These are phyloP conservation scores for Drosophila tristis DNA, from an alignment of 1,140 invertebrate genomes.

Conservation along the genomic window DNA sequence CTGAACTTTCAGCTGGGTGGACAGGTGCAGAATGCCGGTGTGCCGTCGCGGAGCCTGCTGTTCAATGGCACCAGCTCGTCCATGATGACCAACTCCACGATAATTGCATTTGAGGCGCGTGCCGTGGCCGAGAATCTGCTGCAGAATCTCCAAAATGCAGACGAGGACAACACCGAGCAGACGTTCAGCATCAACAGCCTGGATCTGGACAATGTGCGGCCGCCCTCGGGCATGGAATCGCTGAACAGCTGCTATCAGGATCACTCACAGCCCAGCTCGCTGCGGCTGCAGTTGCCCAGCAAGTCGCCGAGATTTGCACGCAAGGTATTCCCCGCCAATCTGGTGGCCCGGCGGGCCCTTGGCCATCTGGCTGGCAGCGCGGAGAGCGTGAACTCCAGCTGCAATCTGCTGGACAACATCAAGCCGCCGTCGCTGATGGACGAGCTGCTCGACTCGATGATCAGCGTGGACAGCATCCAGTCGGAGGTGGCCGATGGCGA, in stretches of 20 bases:
- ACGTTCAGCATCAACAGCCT: slow-evolving; percentile 87
- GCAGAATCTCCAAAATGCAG: slow-evolving; percentile 24
- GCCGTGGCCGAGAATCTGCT: slow-evolving; percentile 88
- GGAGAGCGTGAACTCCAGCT: slow-evolving; percentile 86
- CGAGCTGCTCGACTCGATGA: slow-evolving; percentile 91
- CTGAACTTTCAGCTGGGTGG: slow-evolving; percentile 79
- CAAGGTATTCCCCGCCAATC: slow-evolving; percentile 87
- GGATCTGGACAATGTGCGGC: slow-evolving; percentile 91
- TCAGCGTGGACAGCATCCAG: slow-evolving; percentile 92
- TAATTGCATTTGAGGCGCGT: slow-evolving; percentile 90
- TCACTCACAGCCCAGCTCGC: slow-evolving; percentile 67
- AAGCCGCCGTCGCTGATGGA: slow-evolving; percentile 93
- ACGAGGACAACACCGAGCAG: slow-evolving; percentile 83
- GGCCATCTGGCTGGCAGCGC: slow-evolving; percentile 83
- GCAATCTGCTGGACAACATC: slow-evolving; percentile 89
- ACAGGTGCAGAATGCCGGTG: slow-evolving; percentile 66
- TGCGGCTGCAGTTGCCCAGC: slow-evolving; percentile 72
- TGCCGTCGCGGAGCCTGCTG: slow-evolving; percentile 41
- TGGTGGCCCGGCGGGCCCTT: slow-evolving; percentile 89
- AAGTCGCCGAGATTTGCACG: slow-evolving; percentile 85
- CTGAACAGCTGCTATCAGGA: slow-evolving; percentile 73
- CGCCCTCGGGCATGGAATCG: slow-evolving; percentile 90
- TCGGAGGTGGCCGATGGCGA: slow-evolving; percentile 89
- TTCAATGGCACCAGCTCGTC: slow-evolving; percentile 71
- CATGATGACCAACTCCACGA: slow-evolving; percentile 87